Conservation (phyloP, 2,113 vertebrate species). For the Clarias magur region DNA sequence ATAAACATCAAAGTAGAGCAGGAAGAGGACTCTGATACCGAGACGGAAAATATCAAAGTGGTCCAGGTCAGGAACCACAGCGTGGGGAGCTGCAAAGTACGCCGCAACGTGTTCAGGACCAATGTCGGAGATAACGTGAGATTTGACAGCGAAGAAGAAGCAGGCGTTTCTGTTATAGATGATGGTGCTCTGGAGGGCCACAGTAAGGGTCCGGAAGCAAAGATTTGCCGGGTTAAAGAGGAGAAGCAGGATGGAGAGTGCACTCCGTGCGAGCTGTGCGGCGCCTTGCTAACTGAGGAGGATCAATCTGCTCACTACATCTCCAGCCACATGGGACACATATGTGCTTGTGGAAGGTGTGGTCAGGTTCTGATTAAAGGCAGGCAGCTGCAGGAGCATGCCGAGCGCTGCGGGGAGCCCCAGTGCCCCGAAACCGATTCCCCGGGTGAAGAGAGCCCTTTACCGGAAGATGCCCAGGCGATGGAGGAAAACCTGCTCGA, state of each 20-base stretch:
- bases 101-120: slow-evolving; percentile 60
- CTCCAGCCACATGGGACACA: slow-evolving; percentile 92
- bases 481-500: slow-evolving; percentile 84
- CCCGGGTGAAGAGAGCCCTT: slow-evolving; percentile 80
- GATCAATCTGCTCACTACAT: slow-evolving; percentile 92
- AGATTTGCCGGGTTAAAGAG: slow-evolving; percentile 65
- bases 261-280: slow-evolving; percentile 88
- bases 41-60: slow-evolving; percentile 82
- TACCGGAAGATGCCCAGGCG: slow-evolving; percentile 76
- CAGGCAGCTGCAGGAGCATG: slow-evolving; percentile 93
- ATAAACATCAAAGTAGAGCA: slow-evolving; percentile 89
- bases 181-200: slow-evolving; percentile 70
- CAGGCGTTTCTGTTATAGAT: slow-evolving; percentile 71
- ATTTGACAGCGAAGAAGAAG: slow-evolving; percentile 78
- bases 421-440: slow-evolving; percentile 87
- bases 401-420: slow-evolving; percentile 87
- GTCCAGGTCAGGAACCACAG: slow-evolving; percentile 77
- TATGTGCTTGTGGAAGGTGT: slow-evolving; percentile 94
- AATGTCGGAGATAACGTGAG: slow-evolving; percentile 34
- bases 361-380: slow-evolving; percentile 96
- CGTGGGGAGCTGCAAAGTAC: slow-evolving; percentile 66
- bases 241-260: slow-evolving; percentile 60
- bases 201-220: slow-evolving; percentile 56
- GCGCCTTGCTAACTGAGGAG: slow-evolving; percentile 82
- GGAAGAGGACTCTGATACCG: slow-evolving; percentile 77